Conservation (phyloP, 2,888 invertebrate genomes). For the Trimorus sp. region DNA sequence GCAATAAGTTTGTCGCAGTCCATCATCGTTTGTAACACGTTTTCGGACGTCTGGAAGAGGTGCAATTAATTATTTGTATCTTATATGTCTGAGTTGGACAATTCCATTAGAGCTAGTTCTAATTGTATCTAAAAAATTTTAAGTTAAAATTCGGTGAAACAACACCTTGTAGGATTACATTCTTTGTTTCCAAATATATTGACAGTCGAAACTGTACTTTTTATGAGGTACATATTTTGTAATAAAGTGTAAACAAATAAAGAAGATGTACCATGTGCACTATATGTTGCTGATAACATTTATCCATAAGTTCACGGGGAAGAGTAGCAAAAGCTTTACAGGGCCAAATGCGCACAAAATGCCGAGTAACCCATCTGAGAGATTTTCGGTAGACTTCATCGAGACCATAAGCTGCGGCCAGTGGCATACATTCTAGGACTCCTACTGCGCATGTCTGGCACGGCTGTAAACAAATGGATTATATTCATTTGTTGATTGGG, state of each 20-base stretch:
- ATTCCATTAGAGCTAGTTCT: too few relatives aligned
- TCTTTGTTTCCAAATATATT: too few relatives aligned
- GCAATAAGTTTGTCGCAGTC: constrained; percentile 92
- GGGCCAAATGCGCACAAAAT: constrained; percentile 95
- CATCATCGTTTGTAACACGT: constrained; percentile 91
- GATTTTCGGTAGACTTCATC: constrained; percentile 94
- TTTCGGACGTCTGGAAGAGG: constrained; percentile 88
- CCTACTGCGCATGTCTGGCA: constrained; percentile 94
- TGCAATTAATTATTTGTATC: too few relatives aligned
- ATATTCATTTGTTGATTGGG: too few relatives aligned
- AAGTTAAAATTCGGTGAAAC: too few relatives aligned
- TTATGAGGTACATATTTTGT: too few relatives aligned
- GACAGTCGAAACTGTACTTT: too few relatives aligned
- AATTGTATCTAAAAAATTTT: too few relatives aligned
- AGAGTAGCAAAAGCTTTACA: constrained; percentile 93
- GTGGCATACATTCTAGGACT: constrained; percentile 92
- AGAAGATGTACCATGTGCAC: constrained; percentile 86
- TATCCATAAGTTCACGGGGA: constrained; percentile 90
- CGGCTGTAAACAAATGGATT: constrained; percentile 84
- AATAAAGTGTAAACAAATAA: too few relatives aligned
- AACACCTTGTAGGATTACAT: too few relatives aligned
- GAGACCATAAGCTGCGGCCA: constrained; percentile 92
- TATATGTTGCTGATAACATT: constrained; percentile 92
- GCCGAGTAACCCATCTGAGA: constrained; percentile 92
- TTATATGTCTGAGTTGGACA: too few relatives aligned